Evolutionary conservation across 2,888 invertebrate genomes (phyloP).

Genomic region (Scrobipalpa atriplicella): DNA sequence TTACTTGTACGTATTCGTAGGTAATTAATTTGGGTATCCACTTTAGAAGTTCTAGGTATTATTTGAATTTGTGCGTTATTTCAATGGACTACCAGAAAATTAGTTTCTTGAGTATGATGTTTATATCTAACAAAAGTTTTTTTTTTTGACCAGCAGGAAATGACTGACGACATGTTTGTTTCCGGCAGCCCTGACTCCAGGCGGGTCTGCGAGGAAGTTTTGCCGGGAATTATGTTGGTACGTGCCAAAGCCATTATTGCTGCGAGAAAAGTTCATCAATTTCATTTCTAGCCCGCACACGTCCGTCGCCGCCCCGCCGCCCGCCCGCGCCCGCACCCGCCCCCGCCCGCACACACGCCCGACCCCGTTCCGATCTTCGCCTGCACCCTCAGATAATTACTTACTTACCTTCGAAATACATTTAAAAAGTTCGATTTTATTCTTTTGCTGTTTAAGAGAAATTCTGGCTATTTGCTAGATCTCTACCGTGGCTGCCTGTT

Average conservation of each 20-base stretch:
- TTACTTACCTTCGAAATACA: constrained; percentile 13
- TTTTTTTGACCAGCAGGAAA: not conserved
- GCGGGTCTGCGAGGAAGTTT: constrained; percentile 76
- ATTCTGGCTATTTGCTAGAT: too few relatives aligned
- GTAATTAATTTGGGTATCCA: too few relatives aligned
- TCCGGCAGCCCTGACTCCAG: constrained; percentile 60
- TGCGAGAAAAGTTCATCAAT: constrained; percentile 83
- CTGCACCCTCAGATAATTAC: constrained; percentile 13
- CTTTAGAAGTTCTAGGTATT: too few relatives aligned
- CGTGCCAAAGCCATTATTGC: constrained; percentile 84
- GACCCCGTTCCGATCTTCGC: constrained; percentile 13
- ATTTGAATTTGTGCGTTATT: too few relatives aligned
- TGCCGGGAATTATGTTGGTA: constrained; percentile 81
- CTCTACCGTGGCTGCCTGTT: too few relatives aligned
- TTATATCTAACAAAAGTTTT: too few relatives aligned
- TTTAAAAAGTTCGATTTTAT: not conserved
- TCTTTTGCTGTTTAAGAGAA: not conserved
- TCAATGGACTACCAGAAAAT: too few relatives aligned
- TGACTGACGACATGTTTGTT: not conserved
- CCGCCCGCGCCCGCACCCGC: constrained; percentile 18
- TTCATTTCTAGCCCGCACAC: constrained; percentile 73
- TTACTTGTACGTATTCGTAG: too few relatives aligned
- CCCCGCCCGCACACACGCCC: constrained; percentile 15
- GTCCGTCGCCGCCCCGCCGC: constrained; percentile 33
- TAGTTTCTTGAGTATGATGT: not conserved